Conservation (phyloP, 2,888 invertebrate species). For the Cactoblastis cactorum region DNA sequence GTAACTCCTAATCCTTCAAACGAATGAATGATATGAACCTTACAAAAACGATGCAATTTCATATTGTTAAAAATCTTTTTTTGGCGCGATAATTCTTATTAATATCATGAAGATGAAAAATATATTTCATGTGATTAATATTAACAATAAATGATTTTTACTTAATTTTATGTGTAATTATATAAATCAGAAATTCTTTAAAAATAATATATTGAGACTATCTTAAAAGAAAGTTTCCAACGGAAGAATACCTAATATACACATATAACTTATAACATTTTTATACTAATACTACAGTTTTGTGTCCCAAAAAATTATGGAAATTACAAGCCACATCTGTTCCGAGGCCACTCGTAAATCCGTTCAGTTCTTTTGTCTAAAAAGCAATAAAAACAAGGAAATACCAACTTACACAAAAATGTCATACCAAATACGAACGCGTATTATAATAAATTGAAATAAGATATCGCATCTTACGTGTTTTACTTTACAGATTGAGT, state of each 20-base stretch:
- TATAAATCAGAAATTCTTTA: too few relatives aligned
- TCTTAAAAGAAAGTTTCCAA: too few relatives aligned
- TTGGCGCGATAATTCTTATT: too few relatives aligned
- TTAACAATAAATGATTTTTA: too few relatives aligned
- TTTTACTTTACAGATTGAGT: conserved; percentile 10
- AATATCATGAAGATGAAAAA: too few relatives aligned
- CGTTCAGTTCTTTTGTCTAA: conserved; percentile 12
- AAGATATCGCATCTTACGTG: conserved; percentile 3
- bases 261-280: too few relatives aligned
- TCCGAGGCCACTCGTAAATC: conserved; percentile 2
- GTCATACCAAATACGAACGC: conserved; percentile 15
- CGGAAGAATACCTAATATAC: too few relatives aligned
- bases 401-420: conserved; percentile 12
- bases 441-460: conserved; percentile 9
- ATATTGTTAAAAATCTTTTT: too few relatives aligned
- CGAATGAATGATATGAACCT: conserved; percentile 37
- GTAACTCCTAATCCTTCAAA: conserved; percentile 42
- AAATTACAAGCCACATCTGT: conserved; percentile 1
- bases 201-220: too few relatives aligned
- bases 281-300: background rate
- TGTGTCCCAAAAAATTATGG: conserved; percentile 8
- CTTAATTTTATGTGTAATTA: too few relatives aligned
- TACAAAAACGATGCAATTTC: too few relatives aligned
- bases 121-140: too few relatives aligned
- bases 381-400: conserved; percentile 11